Conservation (phyloP, 2,113 vertebrate genomes). For the Noctilio leporinus region DNA sequence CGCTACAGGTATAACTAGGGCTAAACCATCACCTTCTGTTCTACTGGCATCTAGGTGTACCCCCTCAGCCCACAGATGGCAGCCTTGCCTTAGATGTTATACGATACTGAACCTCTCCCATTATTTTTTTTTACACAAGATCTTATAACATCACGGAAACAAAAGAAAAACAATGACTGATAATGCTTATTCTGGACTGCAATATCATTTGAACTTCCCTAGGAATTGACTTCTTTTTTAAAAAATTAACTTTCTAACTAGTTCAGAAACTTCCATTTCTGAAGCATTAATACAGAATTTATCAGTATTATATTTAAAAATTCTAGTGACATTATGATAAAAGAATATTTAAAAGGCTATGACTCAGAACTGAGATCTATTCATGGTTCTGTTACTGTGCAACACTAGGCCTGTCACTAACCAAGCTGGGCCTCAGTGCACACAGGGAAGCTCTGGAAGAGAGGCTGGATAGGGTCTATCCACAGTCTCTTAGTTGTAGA, state of each 20-base stretch:
- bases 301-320: not conserved
- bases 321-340: not conserved
- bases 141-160: not conserved
- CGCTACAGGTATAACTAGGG: conserved; percentile 48
- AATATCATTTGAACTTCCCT: not conserved
- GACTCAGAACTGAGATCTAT: not conserved
- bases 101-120: not conserved
- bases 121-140: not conserved
- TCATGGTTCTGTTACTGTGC: not conserved
- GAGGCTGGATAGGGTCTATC: not conserved
- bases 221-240: not conserved
- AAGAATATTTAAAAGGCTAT: not conserved
- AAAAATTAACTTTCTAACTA: not conserved
- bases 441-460: not conserved
- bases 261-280: not conserved
- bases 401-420: not conserved
- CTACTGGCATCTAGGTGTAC: not conserved
- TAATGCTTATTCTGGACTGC: not conserved
- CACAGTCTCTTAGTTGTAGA: not conserved
- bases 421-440: not conserved
- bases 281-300: not conserved
- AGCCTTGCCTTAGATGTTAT: not conserved
- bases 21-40: not conserved
- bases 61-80: not conserved
- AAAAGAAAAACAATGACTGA: not conserved